Evolutionary conservation across 2,888 invertebrate species (phyloP).

Genomic region (Volucella zonaria): DNA sequence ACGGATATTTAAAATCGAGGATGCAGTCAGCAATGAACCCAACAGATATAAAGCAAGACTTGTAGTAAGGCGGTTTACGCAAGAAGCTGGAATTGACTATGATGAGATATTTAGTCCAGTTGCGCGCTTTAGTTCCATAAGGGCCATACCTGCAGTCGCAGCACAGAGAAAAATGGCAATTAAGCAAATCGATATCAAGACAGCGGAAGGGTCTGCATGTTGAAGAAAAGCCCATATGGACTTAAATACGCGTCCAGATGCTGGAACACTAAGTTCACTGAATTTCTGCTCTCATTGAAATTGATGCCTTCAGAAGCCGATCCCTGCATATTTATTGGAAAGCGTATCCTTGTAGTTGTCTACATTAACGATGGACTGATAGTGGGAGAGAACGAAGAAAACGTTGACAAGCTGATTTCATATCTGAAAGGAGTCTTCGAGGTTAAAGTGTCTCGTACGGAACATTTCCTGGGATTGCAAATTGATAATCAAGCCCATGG

Average conservation of each 20-base stretch:
- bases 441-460: too few species aligned
- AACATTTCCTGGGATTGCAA: too few species aligned
- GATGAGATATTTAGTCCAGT: conserved; percentile 20
- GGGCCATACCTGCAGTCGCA: conserved; percentile 3
- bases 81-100: conserved; percentile 8
- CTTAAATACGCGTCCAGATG: conserved; percentile 26
- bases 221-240: conserved; percentile 47
- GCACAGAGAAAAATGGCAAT: background rate
- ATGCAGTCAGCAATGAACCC: conserved; percentile 18
- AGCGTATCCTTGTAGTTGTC: conserved; percentile 23
- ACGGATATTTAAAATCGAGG: conserved; percentile 19
- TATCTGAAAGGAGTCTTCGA: too few species aligned
- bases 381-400: conserved; percentile 12
- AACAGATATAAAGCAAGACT: conserved; percentile 21
- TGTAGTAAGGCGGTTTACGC: conserved; percentile 3
- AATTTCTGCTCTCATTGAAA: background rate
- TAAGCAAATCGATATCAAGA: background rate
- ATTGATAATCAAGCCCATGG: background rate
- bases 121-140: conserved; percentile 19
- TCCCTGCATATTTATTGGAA: conserved; percentile 18
- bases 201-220: background rate
- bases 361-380: conserved; percentile 29
- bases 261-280: conserved; percentile 31
- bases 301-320: background rate
- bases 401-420: too few species aligned